Base-by-base conservation (phyloP, 1,140 invertebrate species). In the Episyrphus balteatus region DNA sequence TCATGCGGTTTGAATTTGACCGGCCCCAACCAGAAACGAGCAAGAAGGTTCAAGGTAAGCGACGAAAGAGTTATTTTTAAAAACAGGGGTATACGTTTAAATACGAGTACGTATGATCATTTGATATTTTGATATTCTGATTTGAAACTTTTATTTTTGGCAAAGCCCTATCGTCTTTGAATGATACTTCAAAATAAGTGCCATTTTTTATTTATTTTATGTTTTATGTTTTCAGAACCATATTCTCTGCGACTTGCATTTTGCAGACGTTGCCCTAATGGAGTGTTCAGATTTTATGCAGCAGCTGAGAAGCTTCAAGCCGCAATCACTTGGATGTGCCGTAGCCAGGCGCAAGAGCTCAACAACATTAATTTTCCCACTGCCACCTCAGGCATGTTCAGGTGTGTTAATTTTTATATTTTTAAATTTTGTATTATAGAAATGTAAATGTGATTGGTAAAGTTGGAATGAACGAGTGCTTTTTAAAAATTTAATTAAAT, bases 231-330 rank as follows among this genome's bases (percentile, higher is more conserved):
- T 17, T n/a, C 44, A 67, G 63, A 68, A 68, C 60, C 66, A 68
- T 51, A 68, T 68, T 50, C 55, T 68, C 48, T 68, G 66, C 58
- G 66, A 68, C 56, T 57, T 68, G 55, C 66, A 68, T 54, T 68
- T 68, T 55, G 66, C 66, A 58, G 90, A 95, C 83, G 88, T 94
- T 52, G 86, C 88, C 66, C 85, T 93, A 58, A 91, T 92, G 87
- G 89, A 92, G 81, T 89, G 86, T 74, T 90, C 87, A 48, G 90
- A 93, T 77, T 94, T 93, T 73, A 92, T 94, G 87, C 88, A 92
- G 72, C 90, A 94, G 74, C 79, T 95, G 62, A 81, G 90, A 58
- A 87, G 87, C 75, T 94, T 94, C 75, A 94, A 95, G 74, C 87
- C 89, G 52, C 90, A 93, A 75, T 91, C 87, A 61, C 75, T 94